Conservation (phyloP, 2,888 invertebrate species). For the Subacronicta megacephala region DNA sequence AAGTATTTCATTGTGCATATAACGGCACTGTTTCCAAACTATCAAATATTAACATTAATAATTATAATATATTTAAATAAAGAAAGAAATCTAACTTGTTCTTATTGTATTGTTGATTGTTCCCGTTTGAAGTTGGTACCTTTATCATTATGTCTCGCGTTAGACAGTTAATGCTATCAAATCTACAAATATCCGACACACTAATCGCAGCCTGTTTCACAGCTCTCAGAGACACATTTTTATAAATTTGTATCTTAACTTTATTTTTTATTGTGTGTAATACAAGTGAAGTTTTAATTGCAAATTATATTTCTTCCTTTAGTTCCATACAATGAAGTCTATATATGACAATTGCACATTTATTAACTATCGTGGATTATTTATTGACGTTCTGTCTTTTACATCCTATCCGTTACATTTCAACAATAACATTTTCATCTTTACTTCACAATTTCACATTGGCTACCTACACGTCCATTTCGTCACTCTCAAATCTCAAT, state of each 20-base stretch:
- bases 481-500: constrained; percentile 67
- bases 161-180: constrained; percentile 42
- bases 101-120: constrained; percentile 63
- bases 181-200: constrained; percentile 46
- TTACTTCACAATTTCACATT: constrained; percentile 84
- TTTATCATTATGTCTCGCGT: constrained; percentile 38
- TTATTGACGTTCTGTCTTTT: constrained; percentile 78
- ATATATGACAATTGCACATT: constrained; percentile 58
- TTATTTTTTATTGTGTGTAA: constrained; percentile 38
- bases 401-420: constrained; percentile 75
- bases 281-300: constrained; percentile 27
- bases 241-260: constrained; percentile 22
- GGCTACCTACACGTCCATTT: constrained; percentile 78
- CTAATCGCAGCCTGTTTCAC: constrained; percentile 29
- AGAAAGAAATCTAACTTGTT: constrained; percentile 70
- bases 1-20: constrained; percentile 62
- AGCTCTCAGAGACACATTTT: constrained; percentile 32
- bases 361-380: constrained; percentile 68
- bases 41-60: constrained; percentile 58
- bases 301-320: constrained; percentile 74
- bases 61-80: constrained; percentile 54
- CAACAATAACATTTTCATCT: constrained; percentile 85
- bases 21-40: constrained; percentile 59
- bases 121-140: constrained; percentile 61
- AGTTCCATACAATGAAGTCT: constrained; percentile 60